Evolutionary conservation across 92 coral and sea anemone species (phyloP).

Genomic region (Parazoanthus darwini): DNA sequence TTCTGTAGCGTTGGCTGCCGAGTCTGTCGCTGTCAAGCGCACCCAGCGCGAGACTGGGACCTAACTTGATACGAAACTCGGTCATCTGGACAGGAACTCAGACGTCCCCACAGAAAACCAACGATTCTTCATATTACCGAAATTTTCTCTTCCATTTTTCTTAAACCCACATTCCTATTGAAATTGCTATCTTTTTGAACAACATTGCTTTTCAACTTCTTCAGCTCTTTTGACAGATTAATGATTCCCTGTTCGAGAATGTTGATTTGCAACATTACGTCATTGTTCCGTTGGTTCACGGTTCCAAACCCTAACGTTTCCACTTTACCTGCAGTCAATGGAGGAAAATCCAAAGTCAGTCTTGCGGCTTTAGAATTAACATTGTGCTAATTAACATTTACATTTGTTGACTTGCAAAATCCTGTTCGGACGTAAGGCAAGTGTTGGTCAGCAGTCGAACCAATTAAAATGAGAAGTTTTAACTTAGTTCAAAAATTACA

Average conservation of each 20-base stretch:
- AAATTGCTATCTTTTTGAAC: background rate
- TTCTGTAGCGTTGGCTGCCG: no score
- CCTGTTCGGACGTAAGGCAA: no score
- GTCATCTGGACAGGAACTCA: background rate
- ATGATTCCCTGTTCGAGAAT: constrained; percentile 26
- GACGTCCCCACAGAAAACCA: background rate
- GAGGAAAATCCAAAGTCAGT: background rate
- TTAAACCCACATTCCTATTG: background rate
- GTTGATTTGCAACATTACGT: constrained; percentile 2
- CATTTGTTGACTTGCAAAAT: no score
- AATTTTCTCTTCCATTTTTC: background rate
- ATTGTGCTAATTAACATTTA: background rate
- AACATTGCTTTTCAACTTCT: background rate
- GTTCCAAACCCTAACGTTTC: background rate
- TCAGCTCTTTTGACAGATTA: constrained; percentile 6
- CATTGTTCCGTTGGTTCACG: background rate
- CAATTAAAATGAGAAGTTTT: no score
- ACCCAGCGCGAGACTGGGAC: no score
- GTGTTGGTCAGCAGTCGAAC: no score
- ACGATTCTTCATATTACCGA: background rate
- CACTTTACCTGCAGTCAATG: background rate
- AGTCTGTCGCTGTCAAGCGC: no score
- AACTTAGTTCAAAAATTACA: no score
- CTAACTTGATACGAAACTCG: no score
- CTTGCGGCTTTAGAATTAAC: background rate